Evolutionary conservation across 1,140 invertebrate species (phyloP), one percentile per base, ranked within the genome.

Genomic region (Melanaphis sacchari): DNA sequence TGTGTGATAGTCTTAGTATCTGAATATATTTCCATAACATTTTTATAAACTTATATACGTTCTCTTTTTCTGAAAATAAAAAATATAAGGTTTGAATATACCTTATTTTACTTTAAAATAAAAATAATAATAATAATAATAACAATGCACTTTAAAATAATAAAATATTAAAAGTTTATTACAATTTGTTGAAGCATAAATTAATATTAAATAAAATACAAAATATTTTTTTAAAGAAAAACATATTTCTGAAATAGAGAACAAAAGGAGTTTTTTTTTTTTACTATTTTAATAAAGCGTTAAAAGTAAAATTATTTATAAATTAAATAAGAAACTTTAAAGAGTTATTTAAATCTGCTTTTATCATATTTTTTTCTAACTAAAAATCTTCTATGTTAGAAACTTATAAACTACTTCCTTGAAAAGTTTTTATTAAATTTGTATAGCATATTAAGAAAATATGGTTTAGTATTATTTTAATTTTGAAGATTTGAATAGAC

Each of bases 11-110:
- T 66, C 26, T 90, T 90, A 59, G 40, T 89, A 52, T 89, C 46
- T 90, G 31, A 54, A 90, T 90, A 41, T 40, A 90, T 90, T 59
- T 59, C 21, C 89, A 90, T 90, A 90, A 66, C 52, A 40, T 66
- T 90, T 59, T 89, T 18, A 36, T 36, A 66, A 59, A 24, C 89
- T 41, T 54, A 26, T 36, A 81, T 36, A 81, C 7, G 22, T 36
- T 81, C 76, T 38, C 6, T 21, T 81, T 38, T 81, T 24, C 41
- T 41, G 40, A 85, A 85, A 43, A 85, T 26, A 85, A 2, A 11
- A 85, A 85, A 3, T 40, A 85, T 85, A 31, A 85, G 38, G 82
- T 85, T 41, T 43, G 40, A 41, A 85, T 41, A 31, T 15, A 85
- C 40, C 59, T 66, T 66, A 66, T 15, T 85, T 84, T 24, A 84